These are phyloP conservation scores for Dendrocopos noguchii DNA, from an alignment of 2,113 vertebrate genomes.

Conservation along the genomic window DNA sequence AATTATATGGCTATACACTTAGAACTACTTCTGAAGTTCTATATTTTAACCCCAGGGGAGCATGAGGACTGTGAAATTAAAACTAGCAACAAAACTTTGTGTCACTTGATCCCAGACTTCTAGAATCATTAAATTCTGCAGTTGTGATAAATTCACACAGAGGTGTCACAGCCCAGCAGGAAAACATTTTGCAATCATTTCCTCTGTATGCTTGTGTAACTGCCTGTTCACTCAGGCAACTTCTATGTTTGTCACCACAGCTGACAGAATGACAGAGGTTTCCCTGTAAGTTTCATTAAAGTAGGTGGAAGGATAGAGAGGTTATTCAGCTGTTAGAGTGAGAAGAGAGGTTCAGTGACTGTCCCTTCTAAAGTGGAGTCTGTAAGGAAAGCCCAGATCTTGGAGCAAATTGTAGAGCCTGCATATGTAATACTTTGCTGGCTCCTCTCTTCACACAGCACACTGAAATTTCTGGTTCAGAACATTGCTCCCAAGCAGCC, in stretches of 20 bases:
- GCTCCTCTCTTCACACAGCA: neutral
- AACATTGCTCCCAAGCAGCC: neutral
- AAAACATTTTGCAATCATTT: neutral
- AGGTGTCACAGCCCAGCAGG: neutral
- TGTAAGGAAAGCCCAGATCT: neutral
- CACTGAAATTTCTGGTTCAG: neutral
- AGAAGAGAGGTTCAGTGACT: neutral
- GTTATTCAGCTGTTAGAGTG: neutral
- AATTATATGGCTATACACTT: neutral
- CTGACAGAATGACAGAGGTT: neutral
- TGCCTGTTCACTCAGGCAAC: neutral
- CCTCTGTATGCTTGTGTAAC: neutral
- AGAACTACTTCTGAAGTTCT: neutral
- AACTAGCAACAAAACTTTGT: neutral
- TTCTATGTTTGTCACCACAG: neutral
- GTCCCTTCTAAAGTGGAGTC: neutral
- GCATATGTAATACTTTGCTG: fast-evolving
- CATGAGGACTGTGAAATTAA: neutral
- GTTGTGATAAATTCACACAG: neutral
- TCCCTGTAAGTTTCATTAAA: neutral
- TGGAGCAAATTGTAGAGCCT: fast-evolving
- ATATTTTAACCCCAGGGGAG: neutral
- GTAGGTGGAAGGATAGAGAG: neutral
- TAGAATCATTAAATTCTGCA: neutral
- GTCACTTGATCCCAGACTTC: neutral